These are phyloP conservation scores for Scomber colias DNA, from an alignment of 2,113 vertebrate genomes.

Conservation along the genomic window DNA sequence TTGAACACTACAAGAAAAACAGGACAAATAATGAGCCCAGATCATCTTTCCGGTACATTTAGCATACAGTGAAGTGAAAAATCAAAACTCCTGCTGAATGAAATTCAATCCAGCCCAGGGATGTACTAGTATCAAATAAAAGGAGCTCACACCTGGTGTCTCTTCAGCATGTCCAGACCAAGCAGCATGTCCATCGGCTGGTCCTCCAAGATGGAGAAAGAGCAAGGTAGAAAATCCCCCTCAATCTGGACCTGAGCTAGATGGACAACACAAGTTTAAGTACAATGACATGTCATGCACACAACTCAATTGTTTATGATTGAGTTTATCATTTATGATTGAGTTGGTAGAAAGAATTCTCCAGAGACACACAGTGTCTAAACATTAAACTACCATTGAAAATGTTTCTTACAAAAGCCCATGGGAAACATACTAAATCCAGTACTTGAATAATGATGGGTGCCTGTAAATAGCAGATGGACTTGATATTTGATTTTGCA, in stretches of 20 bases:
- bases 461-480: not conserved
- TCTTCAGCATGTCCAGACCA: slow-evolving; percentile 98
- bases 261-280: slow-evolving; percentile 30
- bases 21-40: not conserved
- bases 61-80: not conserved
- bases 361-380: not conserved
- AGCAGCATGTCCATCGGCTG: slow-evolving; percentile 99
- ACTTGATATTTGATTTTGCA: too few relatives aligned
- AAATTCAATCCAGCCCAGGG: not conserved
- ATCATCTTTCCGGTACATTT: not conserved
- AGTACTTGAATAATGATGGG: not conserved
- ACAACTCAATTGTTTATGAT: not conserved
- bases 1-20: slow-evolving; percentile 89
- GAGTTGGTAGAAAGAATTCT: too few relatives aligned
- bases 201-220: slow-evolving; percentile 98
- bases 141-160: slow-evolving; percentile 91
- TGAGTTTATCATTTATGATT: too few relatives aligned
- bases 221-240: slow-evolving; percentile 96
- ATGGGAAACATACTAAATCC: not conserved
- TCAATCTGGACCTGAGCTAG: slow-evolving; percentile 99
- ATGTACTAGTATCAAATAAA: not conserved
- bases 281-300: not conserved
- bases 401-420: not conserved
- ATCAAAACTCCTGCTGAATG: not conserved
- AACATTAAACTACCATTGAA: not conserved